Evolutionary conservation across 2,888 invertebrate genomes (phyloP).

Genomic region (Thymelicus lineola): DNA sequence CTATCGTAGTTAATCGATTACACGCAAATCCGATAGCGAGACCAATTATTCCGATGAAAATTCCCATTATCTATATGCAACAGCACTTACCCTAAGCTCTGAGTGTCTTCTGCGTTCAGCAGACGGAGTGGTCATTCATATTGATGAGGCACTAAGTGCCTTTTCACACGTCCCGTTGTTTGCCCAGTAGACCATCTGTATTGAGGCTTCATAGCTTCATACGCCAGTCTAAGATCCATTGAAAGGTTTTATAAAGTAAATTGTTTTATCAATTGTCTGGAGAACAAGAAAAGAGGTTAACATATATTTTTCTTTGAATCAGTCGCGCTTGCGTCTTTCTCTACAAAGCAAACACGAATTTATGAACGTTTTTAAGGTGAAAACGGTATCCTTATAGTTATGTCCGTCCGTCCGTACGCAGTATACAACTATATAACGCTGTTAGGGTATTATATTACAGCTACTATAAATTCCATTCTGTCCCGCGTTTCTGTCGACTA

Average conservation of each 20-base stretch:
- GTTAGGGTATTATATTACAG: no score
- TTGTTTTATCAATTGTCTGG: no score
- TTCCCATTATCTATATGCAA: constrained; percentile 10
- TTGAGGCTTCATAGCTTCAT: not conserved
- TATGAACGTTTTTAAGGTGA: no score
- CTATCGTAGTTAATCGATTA: not conserved
- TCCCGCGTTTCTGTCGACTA: no score
- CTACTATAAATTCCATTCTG: no score
- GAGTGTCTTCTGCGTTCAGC: constrained; percentile 11
- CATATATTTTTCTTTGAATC: no score
- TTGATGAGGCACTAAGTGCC: constrained; percentile 11
- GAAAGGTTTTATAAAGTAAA: not conserved
- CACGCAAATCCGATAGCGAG: not conserved
- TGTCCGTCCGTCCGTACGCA: no score
- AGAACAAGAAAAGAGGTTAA: no score
- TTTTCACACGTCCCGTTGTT: not conserved
- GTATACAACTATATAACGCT: no score
- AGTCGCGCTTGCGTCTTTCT: no score
- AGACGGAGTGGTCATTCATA: constrained; percentile 11
- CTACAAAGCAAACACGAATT: no score
- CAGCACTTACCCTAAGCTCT: constrained; percentile 5
- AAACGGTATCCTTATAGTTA: no score
- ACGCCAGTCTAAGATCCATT: not conserved
- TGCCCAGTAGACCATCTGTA: not conserved
- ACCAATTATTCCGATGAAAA: not conserved